phyloP scores from a whole-genome alignment of 2,113 vertebrate genomes.

The Caranx ignobilis region DNA sequence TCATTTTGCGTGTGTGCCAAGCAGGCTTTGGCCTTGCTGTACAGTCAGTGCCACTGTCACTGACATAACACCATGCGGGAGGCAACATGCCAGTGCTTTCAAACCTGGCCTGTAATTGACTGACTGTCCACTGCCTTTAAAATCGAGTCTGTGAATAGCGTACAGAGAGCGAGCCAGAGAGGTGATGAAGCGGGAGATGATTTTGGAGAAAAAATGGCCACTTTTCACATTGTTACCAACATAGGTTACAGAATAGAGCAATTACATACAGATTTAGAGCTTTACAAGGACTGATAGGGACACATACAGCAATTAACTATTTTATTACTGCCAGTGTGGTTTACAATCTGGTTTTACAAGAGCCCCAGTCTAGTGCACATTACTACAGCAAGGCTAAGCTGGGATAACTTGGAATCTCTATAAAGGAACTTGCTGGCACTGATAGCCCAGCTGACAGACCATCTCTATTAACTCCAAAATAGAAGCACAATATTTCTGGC shows the following conservation, averaged over 20 bases:
- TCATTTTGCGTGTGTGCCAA: background rate
- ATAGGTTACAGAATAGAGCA: background rate
- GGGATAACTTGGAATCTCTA: slow-evolving; percentile 27
- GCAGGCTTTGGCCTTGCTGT: slow-evolving; percentile 10
- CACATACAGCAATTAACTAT: slow-evolving; percentile 42
- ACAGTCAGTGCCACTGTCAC: slow-evolving; percentile 27
- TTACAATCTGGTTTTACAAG: slow-evolving; percentile 59
- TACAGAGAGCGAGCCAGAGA: background rate
- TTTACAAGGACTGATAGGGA: slow-evolving; percentile 35
- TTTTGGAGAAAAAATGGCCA: background rate
- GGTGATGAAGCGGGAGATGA: background rate
- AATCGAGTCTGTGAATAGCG: background rate
- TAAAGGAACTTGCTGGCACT: slow-evolving; percentile 33
- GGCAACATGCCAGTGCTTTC: slow-evolving; percentile 37
- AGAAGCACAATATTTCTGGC: background rate
- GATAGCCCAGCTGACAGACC: slow-evolving; percentile 9
- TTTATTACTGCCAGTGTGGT: slow-evolving; percentile 44
- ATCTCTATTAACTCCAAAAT: slow-evolving; percentile 3
- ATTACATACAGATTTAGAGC: slow-evolving; percentile 40
- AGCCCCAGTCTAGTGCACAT: slow-evolving; percentile 53
- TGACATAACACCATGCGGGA: slow-evolving; percentile 34
- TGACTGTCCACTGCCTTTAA: slow-evolving; percentile 42
- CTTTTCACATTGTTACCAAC: background rate
- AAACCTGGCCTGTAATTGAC: slow-evolving; percentile 43
- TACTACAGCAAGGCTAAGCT: slow-evolving; percentile 28